These are phyloP conservation scores for Sebastes matsubarae DNA, from an alignment of 2,797 vertebrate genomes.

Conservation along the genomic window DNA sequence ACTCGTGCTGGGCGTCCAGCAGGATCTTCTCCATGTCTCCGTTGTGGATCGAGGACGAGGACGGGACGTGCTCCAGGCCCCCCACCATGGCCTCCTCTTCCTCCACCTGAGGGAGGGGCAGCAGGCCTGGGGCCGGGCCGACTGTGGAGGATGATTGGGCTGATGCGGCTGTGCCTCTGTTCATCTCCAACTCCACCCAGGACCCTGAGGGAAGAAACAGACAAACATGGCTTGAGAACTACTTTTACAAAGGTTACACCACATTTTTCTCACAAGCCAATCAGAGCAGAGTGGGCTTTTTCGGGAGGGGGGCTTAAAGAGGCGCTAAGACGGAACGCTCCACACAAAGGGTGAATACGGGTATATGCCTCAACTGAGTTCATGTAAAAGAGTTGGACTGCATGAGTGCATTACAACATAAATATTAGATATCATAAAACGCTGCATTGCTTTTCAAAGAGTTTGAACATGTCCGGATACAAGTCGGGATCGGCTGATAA, in stretches of 20 bases:
- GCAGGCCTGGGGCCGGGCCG: conserved; percentile 16
- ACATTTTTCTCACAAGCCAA: too few species aligned
- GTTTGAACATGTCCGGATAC: neutral
- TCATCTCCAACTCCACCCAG: conserved; percentile 97
- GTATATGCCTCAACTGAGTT: neutral
- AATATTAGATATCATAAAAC: neutral
- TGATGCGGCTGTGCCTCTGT: conserved; percentile 63
- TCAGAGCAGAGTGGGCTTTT: too few species aligned
- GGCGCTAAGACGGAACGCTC: too few species aligned
- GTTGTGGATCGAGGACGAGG: conserved; percentile 97
- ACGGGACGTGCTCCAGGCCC: conserved; percentile 94
- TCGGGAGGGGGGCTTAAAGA: too few species aligned
- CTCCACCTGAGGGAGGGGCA: conserved; percentile 82
- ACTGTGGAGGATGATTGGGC: conserved; percentile 47
- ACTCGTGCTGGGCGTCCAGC: conserved; percentile 96
- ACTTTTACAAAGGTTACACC: too few species aligned
- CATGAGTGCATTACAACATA: neutral
- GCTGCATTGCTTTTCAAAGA: neutral
- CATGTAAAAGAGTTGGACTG: neutral
- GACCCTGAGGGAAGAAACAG: conserved; percentile 85
- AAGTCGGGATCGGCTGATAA: neutral
- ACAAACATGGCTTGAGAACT: neutral
- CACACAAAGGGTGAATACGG: too few species aligned
- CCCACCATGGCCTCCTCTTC: conserved; percentile 88
- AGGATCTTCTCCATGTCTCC: conserved; percentile 99